These are phyloP conservation scores for Alligator sinensis DNA, from an alignment of 2,113 vertebrate genomes.

Conservation along the genomic window DNA sequence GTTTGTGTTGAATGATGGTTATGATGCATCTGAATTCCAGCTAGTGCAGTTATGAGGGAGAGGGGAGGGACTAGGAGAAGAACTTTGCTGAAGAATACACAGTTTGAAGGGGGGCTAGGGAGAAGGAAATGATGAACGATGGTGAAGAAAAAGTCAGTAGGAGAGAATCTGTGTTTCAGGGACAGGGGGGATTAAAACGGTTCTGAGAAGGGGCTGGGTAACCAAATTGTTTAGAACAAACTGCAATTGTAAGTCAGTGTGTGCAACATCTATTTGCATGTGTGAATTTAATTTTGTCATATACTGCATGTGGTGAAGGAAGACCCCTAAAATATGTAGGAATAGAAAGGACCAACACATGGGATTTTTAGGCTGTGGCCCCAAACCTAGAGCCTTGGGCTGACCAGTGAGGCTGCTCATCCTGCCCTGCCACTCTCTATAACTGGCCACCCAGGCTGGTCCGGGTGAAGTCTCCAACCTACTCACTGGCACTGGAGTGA, in stretches of 20 bases:
- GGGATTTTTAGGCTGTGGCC: neutral
- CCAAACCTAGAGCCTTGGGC: neutral
- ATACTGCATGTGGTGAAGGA: neutral
- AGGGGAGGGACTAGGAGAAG: no score
- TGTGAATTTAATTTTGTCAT: neutral
- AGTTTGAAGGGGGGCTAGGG: neutral
- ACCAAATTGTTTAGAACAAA: neutral
- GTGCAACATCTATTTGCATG: neutral
- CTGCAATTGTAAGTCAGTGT: neutral
- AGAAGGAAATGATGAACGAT: fast-evolving
- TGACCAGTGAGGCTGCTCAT: no score
- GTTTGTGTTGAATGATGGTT: neutral
- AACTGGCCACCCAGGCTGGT: no score
- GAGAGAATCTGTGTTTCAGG: neutral
- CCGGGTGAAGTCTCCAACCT: no score
- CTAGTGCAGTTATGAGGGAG: neutral
- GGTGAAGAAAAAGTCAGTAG: neutral
- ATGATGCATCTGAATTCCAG: neutral
- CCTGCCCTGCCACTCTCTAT: no score
- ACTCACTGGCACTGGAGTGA: no score
- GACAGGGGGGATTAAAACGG: neutral
- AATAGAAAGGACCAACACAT: neutral
- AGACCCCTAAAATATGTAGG: neutral
- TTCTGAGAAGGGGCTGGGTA: neutral
- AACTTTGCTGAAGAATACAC: no score